A percentile compares a stretch with the other conserved stretches of the same genome.
Conservation (phyloP, 2,888 invertebrate genomes). For the Phymatocera aterrima region DNA sequence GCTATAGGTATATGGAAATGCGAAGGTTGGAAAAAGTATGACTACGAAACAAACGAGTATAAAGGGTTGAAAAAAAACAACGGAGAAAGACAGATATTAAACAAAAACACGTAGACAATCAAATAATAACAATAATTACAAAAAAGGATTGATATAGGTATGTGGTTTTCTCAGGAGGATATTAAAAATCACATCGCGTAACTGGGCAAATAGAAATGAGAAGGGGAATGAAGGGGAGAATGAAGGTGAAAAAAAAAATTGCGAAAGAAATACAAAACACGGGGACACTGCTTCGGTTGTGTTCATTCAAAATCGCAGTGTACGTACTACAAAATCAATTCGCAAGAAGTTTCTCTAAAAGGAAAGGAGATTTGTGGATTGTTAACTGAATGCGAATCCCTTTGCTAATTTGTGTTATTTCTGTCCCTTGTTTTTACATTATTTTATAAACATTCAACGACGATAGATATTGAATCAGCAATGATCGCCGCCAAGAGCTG, state of each 20-base stretch:
- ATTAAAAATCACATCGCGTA: constrained; percentile 54
- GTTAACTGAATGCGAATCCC: not conserved
- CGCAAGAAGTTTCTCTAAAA: not conserved
- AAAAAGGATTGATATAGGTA: constrained; percentile 57
- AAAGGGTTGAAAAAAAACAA: constrained; percentile 50
- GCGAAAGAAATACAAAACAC: constrained; percentile 38
- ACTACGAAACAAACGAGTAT: constrained; percentile 35
- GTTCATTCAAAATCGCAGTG: not conserved
- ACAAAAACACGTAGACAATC: constrained; percentile 62
- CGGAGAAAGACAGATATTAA: constrained; percentile 56
- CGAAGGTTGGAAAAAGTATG: constrained; percentile 48
- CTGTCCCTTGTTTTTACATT: not conserved
- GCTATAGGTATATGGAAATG: constrained; percentile 43
- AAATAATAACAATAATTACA: constrained; percentile 64
- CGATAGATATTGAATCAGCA: constrained; percentile 33
- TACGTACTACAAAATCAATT: not conserved
- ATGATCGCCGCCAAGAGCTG: constrained; percentile 17
- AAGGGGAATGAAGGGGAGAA: no score
- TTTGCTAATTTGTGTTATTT: not conserved
- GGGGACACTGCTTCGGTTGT: not conserved
- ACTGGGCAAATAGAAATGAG: constrained; percentile 46
- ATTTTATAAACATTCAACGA: constrained; percentile 31
- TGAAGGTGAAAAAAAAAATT: constrained; percentile 31
- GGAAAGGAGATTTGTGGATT: not conserved
- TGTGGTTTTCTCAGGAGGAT: constrained; percentile 51